Conservation (phyloP, 2,797 vertebrate species). For the Kryptopterus vitreolus region DNA sequence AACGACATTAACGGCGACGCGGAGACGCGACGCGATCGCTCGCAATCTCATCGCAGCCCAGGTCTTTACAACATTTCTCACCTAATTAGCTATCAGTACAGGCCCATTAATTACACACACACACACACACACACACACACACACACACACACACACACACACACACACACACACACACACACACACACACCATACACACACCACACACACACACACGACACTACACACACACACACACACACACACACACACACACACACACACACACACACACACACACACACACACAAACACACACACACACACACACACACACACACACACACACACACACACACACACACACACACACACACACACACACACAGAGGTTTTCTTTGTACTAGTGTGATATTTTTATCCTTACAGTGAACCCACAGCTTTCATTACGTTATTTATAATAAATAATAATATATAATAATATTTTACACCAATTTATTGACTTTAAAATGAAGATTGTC, state of each 20-base stretch:
- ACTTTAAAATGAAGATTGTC: neutral
- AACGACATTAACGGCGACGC: slow-evolving; percentile 49
- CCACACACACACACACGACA: slow-evolving; percentile 20
- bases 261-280: slow-evolving; percentile 23
- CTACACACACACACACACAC: slow-evolving; percentile 22
- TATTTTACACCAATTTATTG: slow-evolving; percentile 1
- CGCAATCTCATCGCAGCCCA: slow-evolving; percentile 54
- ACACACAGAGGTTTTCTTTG: neutral
- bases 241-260: slow-evolving; percentile 21
- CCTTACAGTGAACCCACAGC: neutral
- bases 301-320: slow-evolving; percentile 23
- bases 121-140: slow-evolving; percentile 21
- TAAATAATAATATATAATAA: neutral
- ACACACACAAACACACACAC: slow-evolving; percentile 19
- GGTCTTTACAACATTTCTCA: slow-evolving; percentile 57
- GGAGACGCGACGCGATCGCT: slow-evolving; percentile 47
- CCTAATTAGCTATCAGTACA: slow-evolving; percentile 52
- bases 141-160: slow-evolving; percentile 7
- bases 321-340: slow-evolving; percentile 21
- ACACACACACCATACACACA: neutral
- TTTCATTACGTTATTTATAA: slow-evolving; percentile 10
- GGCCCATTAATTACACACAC: slow-evolving; percentile 46
- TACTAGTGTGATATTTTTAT: neutral
- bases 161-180: neutral
- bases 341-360: slow-evolving; percentile 3